phyloP scores from a whole-genome alignment of 2,113 vertebrate genomes.

The Dicaeum eximium region DNA sequence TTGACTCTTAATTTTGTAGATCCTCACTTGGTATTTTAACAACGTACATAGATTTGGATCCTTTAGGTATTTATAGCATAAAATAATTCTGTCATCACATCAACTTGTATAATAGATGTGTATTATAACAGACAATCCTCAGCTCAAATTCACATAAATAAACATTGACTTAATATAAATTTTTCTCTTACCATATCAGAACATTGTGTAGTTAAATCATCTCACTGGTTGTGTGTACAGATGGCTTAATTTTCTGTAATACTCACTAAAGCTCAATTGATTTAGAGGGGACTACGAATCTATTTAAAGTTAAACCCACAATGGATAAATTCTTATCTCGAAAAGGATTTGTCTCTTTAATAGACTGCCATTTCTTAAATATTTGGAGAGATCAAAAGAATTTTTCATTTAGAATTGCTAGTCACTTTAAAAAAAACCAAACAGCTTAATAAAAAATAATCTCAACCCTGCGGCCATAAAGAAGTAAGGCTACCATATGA shows the following conservation, averaged over 20 bases:
- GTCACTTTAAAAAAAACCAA: background rate
- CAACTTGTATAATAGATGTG: background rate
- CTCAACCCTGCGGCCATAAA: background rate
- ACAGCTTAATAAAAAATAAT: background rate
- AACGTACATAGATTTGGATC: background rate
- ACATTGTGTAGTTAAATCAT: constrained; percentile 39
- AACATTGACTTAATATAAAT: constrained; percentile 24
- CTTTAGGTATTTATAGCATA: background rate
- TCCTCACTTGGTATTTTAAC: background rate
- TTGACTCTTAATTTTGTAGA: background rate
- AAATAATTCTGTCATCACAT: background rate
- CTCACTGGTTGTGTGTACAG: constrained; percentile 13
- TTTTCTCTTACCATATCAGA: constrained; percentile 16
- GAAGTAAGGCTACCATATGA: background rate
- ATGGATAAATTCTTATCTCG: background rate
- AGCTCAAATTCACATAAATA: constrained; percentile 26
- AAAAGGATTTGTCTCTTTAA: background rate
- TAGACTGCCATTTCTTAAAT: background rate
- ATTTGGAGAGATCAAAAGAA: background rate
- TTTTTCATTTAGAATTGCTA: background rate
- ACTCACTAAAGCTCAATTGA: constrained; percentile 31
- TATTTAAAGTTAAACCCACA: constrained; percentile 42
- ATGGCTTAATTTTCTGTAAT: constrained; percentile 50
- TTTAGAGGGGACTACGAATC: constrained; percentile 13
- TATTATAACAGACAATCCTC: background rate